Conservation (phyloP, 92 coral and sea anemone species). For the Porites evermanni region DNA sequence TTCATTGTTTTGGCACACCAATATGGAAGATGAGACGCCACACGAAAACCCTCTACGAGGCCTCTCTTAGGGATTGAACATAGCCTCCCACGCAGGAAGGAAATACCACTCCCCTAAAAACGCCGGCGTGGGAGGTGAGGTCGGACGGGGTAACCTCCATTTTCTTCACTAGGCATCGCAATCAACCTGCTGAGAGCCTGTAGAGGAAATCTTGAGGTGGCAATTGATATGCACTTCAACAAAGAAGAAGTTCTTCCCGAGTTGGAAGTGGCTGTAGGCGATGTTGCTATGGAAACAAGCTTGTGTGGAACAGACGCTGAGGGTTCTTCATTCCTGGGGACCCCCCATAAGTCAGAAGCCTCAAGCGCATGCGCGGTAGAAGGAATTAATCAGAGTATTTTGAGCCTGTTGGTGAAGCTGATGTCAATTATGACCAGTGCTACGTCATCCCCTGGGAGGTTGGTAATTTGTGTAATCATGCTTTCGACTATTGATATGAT, state of each 20-base stretch:
- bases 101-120: too few relatives aligned
- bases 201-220: conserved; percentile 85
- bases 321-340: conserved; percentile 19
- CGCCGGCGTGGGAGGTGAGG: too few relatives aligned
- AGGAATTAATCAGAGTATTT: conserved; percentile 83
- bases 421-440: conserved; percentile 59
- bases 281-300: conserved; percentile 36
- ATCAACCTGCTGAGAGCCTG: conserved; percentile 77
- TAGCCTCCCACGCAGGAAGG: too few relatives aligned
- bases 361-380: conserved; percentile 31
- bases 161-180: conserved; percentile 66
- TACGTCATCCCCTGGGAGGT: conserved; percentile 67
- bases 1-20: too few relatives aligned
- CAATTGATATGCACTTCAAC: conserved; percentile 82
- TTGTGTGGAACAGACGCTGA: conserved; percentile 20
- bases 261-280: conserved; percentile 47
- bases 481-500: not conserved
- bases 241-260: conserved; percentile 81
- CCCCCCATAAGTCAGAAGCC: conserved; percentile 14
- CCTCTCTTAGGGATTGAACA: too few relatives aligned
- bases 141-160: not conserved
- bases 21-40: too few relatives aligned
- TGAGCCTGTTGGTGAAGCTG: conserved; percentile 85
- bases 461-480: conserved; percentile 3
- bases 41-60: too few relatives aligned